Base-by-base conservation (phyloP, 2,797 vertebrate species). In the Sebastes taczanowskii region DNA sequence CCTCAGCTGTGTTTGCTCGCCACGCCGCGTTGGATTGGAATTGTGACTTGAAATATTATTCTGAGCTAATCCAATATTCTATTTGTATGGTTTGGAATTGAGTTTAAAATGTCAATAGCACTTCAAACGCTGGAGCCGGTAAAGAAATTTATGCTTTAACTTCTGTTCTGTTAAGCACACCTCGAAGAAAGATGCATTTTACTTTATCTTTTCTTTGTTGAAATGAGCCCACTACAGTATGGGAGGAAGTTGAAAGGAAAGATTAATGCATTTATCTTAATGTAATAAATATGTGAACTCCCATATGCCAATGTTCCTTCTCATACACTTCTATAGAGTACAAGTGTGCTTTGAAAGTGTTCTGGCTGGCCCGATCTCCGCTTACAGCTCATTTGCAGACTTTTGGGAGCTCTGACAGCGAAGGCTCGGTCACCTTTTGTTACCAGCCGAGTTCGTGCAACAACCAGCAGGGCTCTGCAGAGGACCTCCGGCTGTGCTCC, bases 21-120 rank as follows among this genome's bases (percentile, higher is more conserved):
- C 72, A 69, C 2, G 61, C 72, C 74, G 75, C 6, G 4, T 77
- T 58, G 81, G 74, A 89, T 85, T 86, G 82, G 76, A 92, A 91
- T 81, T 91, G 89, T 90, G 87, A 90, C 83, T 90, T 83, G 85
- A 93, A 92, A 91, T 90, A 91, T 91, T 91, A 89, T 91, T 88
- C 77, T 5, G 71, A 82, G 86, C 83, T 94, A 90, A 94, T 93
- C 91, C 88, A 94, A 92, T 93, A 93, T 92, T 89, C 83, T 86
- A 80, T 91, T 93, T 93, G 78, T 89, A 81, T 87, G 88, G 83
- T 74, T 85, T 85, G 85, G 90, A 94, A 94, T 93, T 92, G 91
- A 91, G 91, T 94, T 93, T 88, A 94, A 92, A 92, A 93, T 93
- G 91, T 93, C 93, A 94, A 91, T 89, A 91, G 83, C 52, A 87